Percentiles rank a stretch among this genome's conserved stretches.
Conservation (phyloP, 1,140 invertebrate species). For the Telenomus remus region DNA sequence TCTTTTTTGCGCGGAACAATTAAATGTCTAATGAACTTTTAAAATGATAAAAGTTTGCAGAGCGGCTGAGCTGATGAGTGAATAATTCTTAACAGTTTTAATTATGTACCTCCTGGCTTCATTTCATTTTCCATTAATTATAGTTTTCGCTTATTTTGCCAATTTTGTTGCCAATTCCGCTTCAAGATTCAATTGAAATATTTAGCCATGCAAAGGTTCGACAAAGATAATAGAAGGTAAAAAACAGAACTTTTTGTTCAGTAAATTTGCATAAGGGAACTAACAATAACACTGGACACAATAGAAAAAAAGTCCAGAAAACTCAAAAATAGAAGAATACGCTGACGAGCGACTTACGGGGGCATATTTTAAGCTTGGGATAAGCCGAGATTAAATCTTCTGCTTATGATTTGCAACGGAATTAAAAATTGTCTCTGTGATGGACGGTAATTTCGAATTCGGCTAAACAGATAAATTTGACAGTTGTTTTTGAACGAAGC, state of each 20-base stretch:
- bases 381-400: slow-evolving; percentile 56
- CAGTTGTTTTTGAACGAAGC: slow-evolving; percentile 22
- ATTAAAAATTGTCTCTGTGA: slow-evolving; percentile 44
- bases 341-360: slow-evolving; percentile 54
- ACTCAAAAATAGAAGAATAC: slow-evolving; percentile 45
- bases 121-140: no score
- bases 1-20: no score
- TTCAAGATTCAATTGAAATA: no score
- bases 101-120: no score
- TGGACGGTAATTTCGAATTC: slow-evolving; percentile 32
- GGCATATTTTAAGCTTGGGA: slow-evolving; percentile 52
- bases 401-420: slow-evolving; percentile 49
- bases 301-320: slow-evolving; percentile 42
- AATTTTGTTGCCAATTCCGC: no score
- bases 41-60: no score
- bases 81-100: no score
- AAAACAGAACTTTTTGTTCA: not conserved
- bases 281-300: slow-evolving; percentile 11
- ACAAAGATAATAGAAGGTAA: no score
- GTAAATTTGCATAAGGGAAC: not conserved
- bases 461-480: slow-evolving; percentile 36
- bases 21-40: no score
- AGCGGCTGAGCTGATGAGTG: no score
- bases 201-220: no score
- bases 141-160: no score